Evolutionary conservation across 2,113 vertebrate genomes (phyloP), one percentile per base, ranked within the genome.

Genomic region (Carassius carassius): DNA sequence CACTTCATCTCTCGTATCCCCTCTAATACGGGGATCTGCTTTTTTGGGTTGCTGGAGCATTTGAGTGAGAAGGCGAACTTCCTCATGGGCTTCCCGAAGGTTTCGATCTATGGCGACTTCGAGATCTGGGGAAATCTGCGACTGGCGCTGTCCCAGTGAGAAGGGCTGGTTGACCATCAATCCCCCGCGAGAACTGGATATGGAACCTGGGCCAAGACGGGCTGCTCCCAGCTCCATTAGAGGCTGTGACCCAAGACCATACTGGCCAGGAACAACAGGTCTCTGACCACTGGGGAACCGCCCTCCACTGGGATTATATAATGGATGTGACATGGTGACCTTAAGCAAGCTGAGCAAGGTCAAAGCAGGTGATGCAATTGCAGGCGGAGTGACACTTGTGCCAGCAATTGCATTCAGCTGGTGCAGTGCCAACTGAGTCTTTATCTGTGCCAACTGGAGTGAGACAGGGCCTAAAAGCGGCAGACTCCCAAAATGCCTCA

Each of bases 401-500:
- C 90, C 72, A 91, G 93, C 90, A 73, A 96, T 81, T 19, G 92
- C 93, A 92, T 94, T 92, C 92, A 95, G 94, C 80, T 92, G 97
- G 67, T 93, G 95, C 82, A 98, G 94, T 47, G 96, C 94, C 91
- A 97, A 92, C 89, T 94, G 97, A 78, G 96, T 94, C 94, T 98
- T 95, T 94, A 97, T 93, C 78, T 96, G 96, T 91, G 95, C 96
- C 90, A 98, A 93, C 92, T 94, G 94, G 87, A 98, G 96, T 94
- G 95, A 96, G 93, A 95, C 93, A 90, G 95, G 95, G 93, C 95
- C 95, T 89, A 92, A 94, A 91, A 97, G 93, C 87, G 96, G 81
- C 51, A 94, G 94, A 93, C 92, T 92, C 89, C 94, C 96, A 92
- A 95, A 94, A 93, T 92, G 76, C 87, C 85, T 95, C 95, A 94